These are phyloP conservation scores for Paramacrobiotus metropolitanus DNA, from an alignment of 1,140 invertebrate genomes.

Conservation along the genomic window DNA sequence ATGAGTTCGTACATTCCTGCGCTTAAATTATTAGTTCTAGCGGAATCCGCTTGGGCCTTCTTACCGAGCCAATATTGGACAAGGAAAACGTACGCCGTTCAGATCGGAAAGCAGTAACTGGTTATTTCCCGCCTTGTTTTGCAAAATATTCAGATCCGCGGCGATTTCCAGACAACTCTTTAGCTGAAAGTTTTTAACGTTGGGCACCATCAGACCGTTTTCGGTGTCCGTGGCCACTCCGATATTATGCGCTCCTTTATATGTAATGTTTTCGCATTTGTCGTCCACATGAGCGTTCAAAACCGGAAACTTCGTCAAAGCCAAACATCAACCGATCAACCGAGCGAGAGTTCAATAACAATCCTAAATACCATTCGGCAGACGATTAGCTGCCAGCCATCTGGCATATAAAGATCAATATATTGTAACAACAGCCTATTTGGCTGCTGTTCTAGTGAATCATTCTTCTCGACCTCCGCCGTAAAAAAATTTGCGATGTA, in stretches of 20 bases:
- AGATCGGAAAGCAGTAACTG: constrained; percentile 51
- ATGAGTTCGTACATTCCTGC: too few relatives aligned
- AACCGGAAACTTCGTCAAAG: constrained; percentile 52
- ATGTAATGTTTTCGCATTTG: constrained; percentile 50
- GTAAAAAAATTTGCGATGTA: too few relatives aligned
- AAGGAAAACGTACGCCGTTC: constrained; percentile 76
- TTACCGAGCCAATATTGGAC: constrained; percentile 88
- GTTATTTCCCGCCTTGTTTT: constrained; percentile 43
- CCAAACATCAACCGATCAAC: constrained; percentile 48
- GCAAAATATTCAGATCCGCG: constrained; percentile 52
- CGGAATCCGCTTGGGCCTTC: too few relatives aligned
- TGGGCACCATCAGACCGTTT: constrained; percentile 83
- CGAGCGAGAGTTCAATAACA: constrained; percentile 7
- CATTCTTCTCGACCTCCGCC: too few relatives aligned
- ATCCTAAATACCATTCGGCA: too few relatives aligned
- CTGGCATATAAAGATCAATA: too few relatives aligned
- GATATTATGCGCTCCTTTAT: constrained; percentile 73
- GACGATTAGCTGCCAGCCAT: too few relatives aligned
- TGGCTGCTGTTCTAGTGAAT: too few relatives aligned
- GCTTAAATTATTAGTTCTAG: too few relatives aligned
- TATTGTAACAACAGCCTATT: too few relatives aligned
- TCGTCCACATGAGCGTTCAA: constrained; percentile 69
- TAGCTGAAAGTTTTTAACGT: constrained; percentile 78
- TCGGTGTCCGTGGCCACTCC: constrained; percentile 89
- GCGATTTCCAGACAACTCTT: constrained; percentile 61